Conservation (phyloP, 2,888 invertebrate genomes). For the Drosophila algonquin region DNA sequence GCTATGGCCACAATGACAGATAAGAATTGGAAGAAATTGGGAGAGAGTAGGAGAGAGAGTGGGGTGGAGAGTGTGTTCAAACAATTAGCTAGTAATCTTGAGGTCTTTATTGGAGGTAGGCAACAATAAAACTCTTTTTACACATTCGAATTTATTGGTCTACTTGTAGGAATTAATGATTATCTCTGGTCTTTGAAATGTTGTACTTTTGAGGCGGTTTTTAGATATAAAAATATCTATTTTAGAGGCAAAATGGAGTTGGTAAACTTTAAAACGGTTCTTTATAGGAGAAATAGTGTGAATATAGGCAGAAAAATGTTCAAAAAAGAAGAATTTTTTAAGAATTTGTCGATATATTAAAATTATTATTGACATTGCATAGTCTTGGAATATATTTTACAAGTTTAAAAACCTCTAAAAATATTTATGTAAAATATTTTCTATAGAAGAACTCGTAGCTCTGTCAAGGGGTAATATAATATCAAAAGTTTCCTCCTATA, state of each 20-base stretch:
- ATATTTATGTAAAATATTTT: too few species aligned
- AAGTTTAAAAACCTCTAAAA: too few species aligned
- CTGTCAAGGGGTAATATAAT: too few species aligned
- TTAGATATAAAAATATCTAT: neutral
- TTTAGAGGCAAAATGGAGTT: neutral
- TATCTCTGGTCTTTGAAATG: neutral
- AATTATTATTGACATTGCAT: neutral
- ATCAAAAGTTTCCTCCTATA: too few species aligned
- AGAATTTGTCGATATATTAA: neutral
- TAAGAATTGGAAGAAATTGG: conserved; percentile 51
- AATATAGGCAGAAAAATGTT: neutral
- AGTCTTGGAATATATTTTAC: rapidly evolving
- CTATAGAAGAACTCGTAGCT: too few species aligned
- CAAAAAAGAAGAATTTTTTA: rapidly evolving
- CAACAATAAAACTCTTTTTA: neutral
- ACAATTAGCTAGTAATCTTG: neutral
- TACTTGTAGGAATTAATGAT: neutral
- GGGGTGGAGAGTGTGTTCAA: neutral
- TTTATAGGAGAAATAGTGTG: rapidly evolving
- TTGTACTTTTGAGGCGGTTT: neutral
- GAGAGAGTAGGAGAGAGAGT: neutral
- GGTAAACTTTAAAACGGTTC: neutral
- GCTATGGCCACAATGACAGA: conserved; percentile 56
- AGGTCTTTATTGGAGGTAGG: neutral
- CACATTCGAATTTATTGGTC: neutral